phyloP scores from a whole-genome alignment of 2,797 vertebrate species.

The Hoplostethus mediterraneus region DNA sequence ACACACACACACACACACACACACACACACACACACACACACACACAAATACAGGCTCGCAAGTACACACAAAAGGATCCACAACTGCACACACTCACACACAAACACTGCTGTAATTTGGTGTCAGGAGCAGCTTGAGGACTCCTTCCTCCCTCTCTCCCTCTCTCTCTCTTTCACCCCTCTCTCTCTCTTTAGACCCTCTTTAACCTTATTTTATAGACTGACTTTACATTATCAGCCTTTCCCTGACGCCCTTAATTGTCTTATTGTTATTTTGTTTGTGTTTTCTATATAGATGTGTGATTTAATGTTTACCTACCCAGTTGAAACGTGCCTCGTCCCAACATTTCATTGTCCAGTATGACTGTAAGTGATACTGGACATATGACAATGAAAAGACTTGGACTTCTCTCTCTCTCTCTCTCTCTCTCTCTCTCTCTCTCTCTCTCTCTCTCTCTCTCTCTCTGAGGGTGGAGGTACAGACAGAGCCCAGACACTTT shows the following conservation, averaged over 20 bases:
- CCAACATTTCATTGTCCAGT: too few species aligned
- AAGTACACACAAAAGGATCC: not conserved
- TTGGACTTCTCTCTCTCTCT: too few species aligned
- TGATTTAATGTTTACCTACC: too few species aligned
- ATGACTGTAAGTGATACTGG: too few species aligned
- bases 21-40: not conserved
- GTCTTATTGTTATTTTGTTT: too few species aligned
- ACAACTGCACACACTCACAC: not conserved
- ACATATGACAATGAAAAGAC: too few species aligned
- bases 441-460: too few species aligned
- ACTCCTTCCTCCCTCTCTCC: not conserved
- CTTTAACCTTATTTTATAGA: constrained; percentile 21
- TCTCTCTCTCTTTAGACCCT: constrained; percentile 1
- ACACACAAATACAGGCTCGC: not conserved
- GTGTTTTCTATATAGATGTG: too few species aligned
- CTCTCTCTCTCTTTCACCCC: not conserved
- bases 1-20: not conserved
- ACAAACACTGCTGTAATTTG: constrained; percentile 1
- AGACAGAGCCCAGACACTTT: too few species aligned
- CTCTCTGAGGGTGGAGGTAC: too few species aligned
- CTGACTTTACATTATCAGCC: not conserved
- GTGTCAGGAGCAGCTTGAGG: constrained; percentile 14
- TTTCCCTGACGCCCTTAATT: not conserved
- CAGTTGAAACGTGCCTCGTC: too few species aligned
- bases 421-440: too few species aligned